These are phyloP conservation scores for Verasper variegatus DNA, from an alignment of 2,113 vertebrate genomes.

Conservation along the genomic window DNA sequence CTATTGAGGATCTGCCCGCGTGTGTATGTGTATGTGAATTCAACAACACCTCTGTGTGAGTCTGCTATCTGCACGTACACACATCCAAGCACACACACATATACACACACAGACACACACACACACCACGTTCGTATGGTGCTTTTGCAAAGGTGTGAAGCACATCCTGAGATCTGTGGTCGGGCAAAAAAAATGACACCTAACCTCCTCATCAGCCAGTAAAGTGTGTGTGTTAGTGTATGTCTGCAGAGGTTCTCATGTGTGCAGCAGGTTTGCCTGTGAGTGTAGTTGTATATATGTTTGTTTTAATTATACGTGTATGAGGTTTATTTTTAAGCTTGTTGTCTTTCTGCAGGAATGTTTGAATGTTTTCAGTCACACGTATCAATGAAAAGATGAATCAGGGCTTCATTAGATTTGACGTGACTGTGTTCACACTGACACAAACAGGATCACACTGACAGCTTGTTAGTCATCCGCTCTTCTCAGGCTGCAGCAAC, in stretches of 20 bases:
- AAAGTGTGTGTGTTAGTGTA: background rate
- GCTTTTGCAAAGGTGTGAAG: conserved; percentile 57
- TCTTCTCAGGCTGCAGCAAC: conserved; percentile 33
- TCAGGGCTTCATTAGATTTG: conserved; percentile 33
- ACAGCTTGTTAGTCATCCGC: conserved; percentile 50
- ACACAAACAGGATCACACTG: conserved; percentile 37
- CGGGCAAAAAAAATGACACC: conserved; percentile 20
- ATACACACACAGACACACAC: no score
- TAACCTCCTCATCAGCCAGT: conserved; percentile 5
- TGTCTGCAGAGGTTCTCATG: no score
- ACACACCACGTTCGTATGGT: background rate
- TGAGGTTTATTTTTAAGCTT: conserved; percentile 1
- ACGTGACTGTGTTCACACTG: conserved; percentile 23
- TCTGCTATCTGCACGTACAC: no score
- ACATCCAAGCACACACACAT: no score
- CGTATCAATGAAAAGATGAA: conserved; percentile 33
- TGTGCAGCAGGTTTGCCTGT: background rate
- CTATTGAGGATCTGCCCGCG: no score
- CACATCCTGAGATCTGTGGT: conserved; percentile 24
- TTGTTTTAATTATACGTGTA: background rate
- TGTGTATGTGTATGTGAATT: background rate
- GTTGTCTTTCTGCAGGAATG: conserved; percentile 3
- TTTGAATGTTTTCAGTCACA: background rate
- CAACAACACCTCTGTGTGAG: background rate
- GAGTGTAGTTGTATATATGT: background rate